These are phyloP conservation scores for Ginglymostoma cirratum DNA, from an alignment of 2,113 vertebrate species.

Conservation along the genomic window DNA sequence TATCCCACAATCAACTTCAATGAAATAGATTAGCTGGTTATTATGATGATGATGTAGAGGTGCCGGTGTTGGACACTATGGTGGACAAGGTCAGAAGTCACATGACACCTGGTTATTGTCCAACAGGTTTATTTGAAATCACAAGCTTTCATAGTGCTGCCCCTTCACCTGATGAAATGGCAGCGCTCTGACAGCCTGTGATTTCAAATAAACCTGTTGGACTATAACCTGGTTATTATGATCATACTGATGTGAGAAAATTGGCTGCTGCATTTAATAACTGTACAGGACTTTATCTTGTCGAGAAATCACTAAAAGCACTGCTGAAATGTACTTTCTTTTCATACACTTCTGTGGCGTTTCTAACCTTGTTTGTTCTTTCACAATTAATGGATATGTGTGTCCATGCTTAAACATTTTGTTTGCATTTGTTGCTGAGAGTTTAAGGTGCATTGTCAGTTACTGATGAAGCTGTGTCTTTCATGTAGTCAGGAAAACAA, in stretches of 20 bases:
- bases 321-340: neutral
- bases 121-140: too few species aligned
- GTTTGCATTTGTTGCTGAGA: neutral
- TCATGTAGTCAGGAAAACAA: neutral
- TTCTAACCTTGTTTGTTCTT: neutral
- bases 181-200: too few species aligned
- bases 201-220: too few species aligned
- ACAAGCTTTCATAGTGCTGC: too few species aligned
- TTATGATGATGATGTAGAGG: too few species aligned
- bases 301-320: neutral
- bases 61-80: too few species aligned
- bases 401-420: neutral
- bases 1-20: neutral
- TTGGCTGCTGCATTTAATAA: neutral
- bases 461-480: neutral
- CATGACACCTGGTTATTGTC: too few species aligned
- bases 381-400: neutral
- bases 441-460: neutral
- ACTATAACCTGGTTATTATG: too few species aligned
- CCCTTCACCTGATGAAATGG: too few species aligned
- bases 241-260: neutral
- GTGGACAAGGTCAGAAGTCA: too few species aligned
- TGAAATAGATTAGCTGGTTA: neutral
- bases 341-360: neutral
- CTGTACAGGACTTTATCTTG: neutral